Evolutionary conservation across 1,140 invertebrate species (phyloP).

Genomic region (Campodea augens): DNA sequence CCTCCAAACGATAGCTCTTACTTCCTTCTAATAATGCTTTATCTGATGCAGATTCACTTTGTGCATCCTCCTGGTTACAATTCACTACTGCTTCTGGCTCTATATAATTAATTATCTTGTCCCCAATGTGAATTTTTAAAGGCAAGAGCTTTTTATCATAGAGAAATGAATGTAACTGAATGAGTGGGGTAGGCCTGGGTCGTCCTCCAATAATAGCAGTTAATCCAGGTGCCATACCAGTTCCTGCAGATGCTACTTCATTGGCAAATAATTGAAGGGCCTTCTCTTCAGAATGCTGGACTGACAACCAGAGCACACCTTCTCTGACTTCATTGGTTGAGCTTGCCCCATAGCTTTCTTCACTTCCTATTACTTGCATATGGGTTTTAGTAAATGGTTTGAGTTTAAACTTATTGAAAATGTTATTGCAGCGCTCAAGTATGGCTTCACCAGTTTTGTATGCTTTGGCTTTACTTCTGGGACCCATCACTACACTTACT

Average conservation of each 20-base stretch:
- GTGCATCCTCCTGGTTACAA: background rate
- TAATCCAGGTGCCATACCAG: constrained; percentile 33
- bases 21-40: background rate
- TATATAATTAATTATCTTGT: background rate
- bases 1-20: constrained; percentile 10
- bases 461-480: constrained; percentile 26
- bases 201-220: constrained; percentile 27
- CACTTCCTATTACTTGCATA: constrained; percentile 28
- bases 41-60: background rate
- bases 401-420: constrained; percentile 24
- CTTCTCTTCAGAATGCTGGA: constrained; percentile 27
- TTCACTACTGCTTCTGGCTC: background rate
- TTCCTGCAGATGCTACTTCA: constrained; percentile 34
- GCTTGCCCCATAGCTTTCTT: constrained; percentile 25
- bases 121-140: background rate
- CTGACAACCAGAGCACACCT: constrained; percentile 30
- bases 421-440: constrained; percentile 11
- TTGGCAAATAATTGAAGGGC: constrained; percentile 27
- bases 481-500: constrained; percentile 28
- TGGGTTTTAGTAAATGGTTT: constrained; percentile 24
- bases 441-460: constrained; percentile 26
- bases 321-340: constrained; percentile 20
- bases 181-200: constrained; percentile 28
- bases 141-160: constrained; percentile 24
- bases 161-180: constrained; percentile 29